phyloP scores from a whole-genome alignment of 2,113 vertebrate species.

The Mastomys coucha region DNA sequence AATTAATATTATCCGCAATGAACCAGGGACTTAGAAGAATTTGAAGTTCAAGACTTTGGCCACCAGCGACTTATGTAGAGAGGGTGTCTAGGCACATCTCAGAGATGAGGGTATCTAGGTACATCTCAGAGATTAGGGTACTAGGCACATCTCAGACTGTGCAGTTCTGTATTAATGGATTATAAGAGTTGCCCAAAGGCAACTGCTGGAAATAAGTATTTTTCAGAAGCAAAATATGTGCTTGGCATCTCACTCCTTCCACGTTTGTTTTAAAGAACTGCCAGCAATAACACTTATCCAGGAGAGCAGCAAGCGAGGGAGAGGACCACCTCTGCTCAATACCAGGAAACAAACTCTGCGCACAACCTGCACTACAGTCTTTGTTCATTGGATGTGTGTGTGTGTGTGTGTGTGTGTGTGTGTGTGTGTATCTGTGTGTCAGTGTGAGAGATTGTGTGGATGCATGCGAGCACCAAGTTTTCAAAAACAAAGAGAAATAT shows the following conservation, averaged over 20 bases:
- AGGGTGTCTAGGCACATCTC: no score
- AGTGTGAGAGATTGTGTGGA: background rate
- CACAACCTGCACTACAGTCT: background rate
- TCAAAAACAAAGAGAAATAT: background rate
- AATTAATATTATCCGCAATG: background rate
- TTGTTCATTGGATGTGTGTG: background rate
- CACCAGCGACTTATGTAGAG: background rate
- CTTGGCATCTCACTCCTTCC: background rate
- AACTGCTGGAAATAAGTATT: background rate
- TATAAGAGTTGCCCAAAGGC: background rate
- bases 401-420: background rate
- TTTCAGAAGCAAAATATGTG: background rate
- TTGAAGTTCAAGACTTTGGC: background rate
- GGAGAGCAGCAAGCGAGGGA: background rate
- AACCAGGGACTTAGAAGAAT: constrained; percentile 16
- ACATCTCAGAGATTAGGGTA: background rate
- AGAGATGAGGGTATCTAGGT: background rate
- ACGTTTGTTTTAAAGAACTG: background rate
- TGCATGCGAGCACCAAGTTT: background rate
- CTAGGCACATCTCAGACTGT: background rate
- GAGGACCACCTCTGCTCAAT: background rate
- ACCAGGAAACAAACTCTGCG: background rate
- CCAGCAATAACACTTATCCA: background rate
- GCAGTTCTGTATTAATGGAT: background rate
- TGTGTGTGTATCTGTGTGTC: background rate